Conservation (phyloP, 2,113 vertebrate genomes). For the Cebus imitator region DNA sequence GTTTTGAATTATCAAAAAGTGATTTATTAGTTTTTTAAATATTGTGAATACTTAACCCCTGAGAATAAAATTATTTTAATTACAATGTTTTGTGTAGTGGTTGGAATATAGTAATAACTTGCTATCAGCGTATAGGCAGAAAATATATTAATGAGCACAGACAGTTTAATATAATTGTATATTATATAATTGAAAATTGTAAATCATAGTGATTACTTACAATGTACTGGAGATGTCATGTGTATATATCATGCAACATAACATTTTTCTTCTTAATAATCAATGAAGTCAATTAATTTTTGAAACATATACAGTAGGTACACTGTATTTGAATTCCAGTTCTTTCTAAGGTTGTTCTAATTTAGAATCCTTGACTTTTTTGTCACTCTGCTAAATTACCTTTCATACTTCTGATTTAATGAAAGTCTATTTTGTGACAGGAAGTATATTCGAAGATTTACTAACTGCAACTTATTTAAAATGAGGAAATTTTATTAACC, state of each 20-base stretch:
- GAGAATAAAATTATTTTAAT: background rate
- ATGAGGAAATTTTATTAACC: background rate
- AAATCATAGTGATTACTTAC: background rate
- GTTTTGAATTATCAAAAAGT: background rate
- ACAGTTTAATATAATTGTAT: background rate
- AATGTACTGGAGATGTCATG: background rate
- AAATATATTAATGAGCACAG: background rate
- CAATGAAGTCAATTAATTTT: background rate
- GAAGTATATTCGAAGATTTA: background rate
- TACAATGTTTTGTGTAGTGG: background rate
- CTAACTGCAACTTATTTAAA: background rate
- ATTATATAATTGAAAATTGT: background rate
- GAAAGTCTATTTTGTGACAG: background rate
- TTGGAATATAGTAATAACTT: background rate
- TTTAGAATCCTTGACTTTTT: background rate
- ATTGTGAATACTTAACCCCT: background rate
- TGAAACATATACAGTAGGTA: background rate
- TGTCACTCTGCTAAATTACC: background rate
- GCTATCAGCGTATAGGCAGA: background rate
- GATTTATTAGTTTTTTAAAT: background rate
- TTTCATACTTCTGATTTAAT: background rate
- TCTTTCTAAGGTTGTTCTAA: background rate
- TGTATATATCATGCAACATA: background rate
- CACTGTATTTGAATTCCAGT: background rate
- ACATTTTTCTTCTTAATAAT: background rate